Percentiles rank a stretch among this genome's conserved stretches.
Evolutionary conservation across 2,113 vertebrate genomes (phyloP).

Genomic region (Vulpes ferrilata): DNA sequence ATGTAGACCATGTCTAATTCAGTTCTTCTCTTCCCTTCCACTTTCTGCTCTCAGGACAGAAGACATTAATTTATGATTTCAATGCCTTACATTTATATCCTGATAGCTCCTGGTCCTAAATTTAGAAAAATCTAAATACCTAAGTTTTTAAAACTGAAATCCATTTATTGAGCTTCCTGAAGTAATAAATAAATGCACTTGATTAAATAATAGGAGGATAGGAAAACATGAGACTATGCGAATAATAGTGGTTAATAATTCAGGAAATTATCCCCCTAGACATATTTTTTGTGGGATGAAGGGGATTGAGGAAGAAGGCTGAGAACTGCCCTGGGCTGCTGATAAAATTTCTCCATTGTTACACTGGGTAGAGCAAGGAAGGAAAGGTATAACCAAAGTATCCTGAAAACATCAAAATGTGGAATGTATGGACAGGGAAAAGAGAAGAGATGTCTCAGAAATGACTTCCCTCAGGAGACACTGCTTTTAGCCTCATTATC

Average conservation of each 20-base stretch:
- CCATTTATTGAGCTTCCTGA: neutral
- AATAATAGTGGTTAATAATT: neutral
- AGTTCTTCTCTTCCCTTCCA: neutral
- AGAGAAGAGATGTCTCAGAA: neutral
- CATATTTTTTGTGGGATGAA: neutral
- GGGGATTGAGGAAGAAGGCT: neutral
- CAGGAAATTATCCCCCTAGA: neutral
- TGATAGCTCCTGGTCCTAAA: neutral
- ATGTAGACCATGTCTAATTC: neutral
- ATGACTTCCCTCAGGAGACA: neutral
- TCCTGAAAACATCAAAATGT: neutral
- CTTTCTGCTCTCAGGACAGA: neutral
- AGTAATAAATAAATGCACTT: neutral
- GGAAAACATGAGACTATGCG: neutral
- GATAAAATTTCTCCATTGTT: neutral
- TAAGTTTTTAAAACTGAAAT: neutral
- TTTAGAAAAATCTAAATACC: neutral
- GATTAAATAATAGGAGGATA: neutral
- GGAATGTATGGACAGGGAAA: neutral
- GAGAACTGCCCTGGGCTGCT: neutral
- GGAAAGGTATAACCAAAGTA: neutral
- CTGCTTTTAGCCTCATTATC: neutral
- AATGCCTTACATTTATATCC: neutral
- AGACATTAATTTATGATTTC: neutral
- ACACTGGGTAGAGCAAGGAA: neutral